Conservation (phyloP, 1,140 invertebrate species). For the Macrotrachela quadricornifera region DNA sequence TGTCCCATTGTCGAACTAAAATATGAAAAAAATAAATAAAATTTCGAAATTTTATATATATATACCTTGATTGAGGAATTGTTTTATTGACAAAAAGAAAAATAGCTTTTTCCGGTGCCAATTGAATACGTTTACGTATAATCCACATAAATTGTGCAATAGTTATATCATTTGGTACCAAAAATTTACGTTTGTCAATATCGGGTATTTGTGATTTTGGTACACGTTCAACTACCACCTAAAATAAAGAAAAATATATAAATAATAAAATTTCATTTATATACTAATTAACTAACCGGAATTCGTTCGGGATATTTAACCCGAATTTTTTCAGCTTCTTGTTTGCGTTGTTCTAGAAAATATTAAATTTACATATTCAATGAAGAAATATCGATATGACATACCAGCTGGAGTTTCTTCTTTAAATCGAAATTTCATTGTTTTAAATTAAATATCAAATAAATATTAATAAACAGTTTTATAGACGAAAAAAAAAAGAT, state of each 20-base stretch:
- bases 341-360: slow-evolving; percentile 25
- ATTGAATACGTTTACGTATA: slow-evolving; percentile 31
- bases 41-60: too few relatives aligned
- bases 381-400: too few relatives aligned
- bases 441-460: too few relatives aligned
- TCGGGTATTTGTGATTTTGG: slow-evolving; percentile 29
- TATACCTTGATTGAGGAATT: slow-evolving; percentile 32
- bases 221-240: slow-evolving; percentile 33
- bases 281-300: too few relatives aligned
- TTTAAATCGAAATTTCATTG: too few relatives aligned
- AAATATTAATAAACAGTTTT: too few relatives aligned
- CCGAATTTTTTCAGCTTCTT: slow-evolving; percentile 29
- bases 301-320: slow-evolving; percentile 34
- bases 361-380: too few relatives aligned
- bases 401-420: too few relatives aligned
- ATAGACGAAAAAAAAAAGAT: too few relatives aligned
- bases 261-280: too few relatives aligned
- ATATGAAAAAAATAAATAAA: too few relatives aligned
- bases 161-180: slow-evolving; percentile 34
- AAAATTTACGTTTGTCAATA: slow-evolving; percentile 34
- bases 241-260: too few relatives aligned
- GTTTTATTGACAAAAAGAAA: slow-evolving; percentile 34
- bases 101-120: slow-evolving; percentile 32
- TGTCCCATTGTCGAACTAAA: slow-evolving; percentile 27
- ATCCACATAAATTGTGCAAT: slow-evolving; percentile 39